Evolutionary conservation across 2,113 vertebrate species (phyloP).

Genomic region (Eonycteris spelaea): DNA sequence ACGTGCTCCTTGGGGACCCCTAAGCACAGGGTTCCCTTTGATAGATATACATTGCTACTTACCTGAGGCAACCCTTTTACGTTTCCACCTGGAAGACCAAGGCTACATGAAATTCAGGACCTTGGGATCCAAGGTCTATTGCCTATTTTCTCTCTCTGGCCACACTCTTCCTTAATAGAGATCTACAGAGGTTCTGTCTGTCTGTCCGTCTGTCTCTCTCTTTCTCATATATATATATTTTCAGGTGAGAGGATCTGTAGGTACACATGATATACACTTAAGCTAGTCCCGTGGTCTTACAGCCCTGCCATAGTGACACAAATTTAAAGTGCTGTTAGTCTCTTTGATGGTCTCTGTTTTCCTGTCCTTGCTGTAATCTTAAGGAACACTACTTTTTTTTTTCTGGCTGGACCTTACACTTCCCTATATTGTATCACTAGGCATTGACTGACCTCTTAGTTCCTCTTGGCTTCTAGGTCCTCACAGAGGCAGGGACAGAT

Average conservation of each 20-base stretch:
- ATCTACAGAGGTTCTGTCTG: not conserved
- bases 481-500: not conserved
- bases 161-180: not conserved
- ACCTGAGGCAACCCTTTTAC: not conserved
- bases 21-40: not conserved
- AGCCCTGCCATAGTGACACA: not conserved
- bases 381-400: not conserved
- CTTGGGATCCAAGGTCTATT: not conserved
- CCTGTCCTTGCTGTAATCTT: not conserved
- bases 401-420: not conserved
- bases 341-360: not conserved
- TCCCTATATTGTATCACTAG: not conserved
- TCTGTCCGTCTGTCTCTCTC: not conserved
- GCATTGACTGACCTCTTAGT: not conserved
- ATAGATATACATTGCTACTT: not conserved
- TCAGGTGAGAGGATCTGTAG: not conserved
- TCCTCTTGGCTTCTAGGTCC: not conserved
- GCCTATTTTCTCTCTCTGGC: not conserved
- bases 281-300: not conserved
- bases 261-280: not conserved
- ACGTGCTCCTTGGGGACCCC: not conserved
- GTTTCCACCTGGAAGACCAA: not conserved
- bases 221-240: not conserved
- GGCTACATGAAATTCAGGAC: not conserved
- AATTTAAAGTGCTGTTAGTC: not conserved